phyloP scores from a whole-genome alignment of 2,797 vertebrate genomes.

The Zalophus californianus region DNA sequence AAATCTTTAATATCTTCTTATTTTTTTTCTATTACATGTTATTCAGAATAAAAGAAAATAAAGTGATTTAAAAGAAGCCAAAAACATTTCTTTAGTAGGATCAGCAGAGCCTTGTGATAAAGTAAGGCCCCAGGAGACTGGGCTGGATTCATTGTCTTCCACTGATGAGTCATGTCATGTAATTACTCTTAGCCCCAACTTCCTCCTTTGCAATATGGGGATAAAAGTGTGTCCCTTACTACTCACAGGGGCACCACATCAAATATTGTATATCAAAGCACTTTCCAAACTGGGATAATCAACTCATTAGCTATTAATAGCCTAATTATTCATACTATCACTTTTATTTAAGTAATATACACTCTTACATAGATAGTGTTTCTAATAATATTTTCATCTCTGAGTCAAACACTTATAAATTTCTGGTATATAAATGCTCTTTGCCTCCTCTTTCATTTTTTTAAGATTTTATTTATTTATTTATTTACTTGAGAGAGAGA shows the following conservation, averaged over 20 bases:
- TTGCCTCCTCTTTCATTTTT: not conserved
- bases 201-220: not conserved
- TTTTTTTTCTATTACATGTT: not conserved
- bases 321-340: conserved; percentile 20
- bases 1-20: not conserved
- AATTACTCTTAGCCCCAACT: not conserved
- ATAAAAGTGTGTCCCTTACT: not conserved
- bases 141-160: not conserved
- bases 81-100: not conserved
- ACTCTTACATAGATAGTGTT: not conserved
- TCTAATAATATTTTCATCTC: not conserved
- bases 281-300: not conserved
- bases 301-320: not conserved
- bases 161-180: not conserved
- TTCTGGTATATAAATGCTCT: not conserved
- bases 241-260: not conserved
- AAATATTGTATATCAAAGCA: not conserved
- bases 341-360: not conserved
- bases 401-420: not conserved
- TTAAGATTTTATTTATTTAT: not conserved
- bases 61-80: not conserved
- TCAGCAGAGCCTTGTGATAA: not conserved
- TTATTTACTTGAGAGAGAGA: not conserved
- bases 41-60: conserved; percentile 45
- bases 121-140: not conserved